Base-by-base conservation (phyloP, 1,140 invertebrate genomes). In the Venustaconcha ellipsiformis region DNA sequence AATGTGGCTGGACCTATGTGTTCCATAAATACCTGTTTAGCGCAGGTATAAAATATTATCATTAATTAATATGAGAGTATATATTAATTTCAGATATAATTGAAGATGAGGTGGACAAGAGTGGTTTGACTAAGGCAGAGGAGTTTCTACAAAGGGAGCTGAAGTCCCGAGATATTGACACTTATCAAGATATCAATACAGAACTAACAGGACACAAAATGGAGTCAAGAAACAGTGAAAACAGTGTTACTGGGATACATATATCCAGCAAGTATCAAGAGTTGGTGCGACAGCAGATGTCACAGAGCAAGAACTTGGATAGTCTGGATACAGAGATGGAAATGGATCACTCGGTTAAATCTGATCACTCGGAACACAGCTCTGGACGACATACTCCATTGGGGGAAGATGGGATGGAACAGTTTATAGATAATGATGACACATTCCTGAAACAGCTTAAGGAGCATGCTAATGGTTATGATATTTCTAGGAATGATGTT, bases 331-430 rank as follows among this genome's bases (percentile, higher is more conserved):
- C 55, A 17, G 72, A 74, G 13, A 57, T 26, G 57, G 73, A 67
- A 26, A 17, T n/a, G 17, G 17, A 56, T 70, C 23, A 48, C 18
- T 55, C 55, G 18, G 17, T 48, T n/a, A 71, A 72, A 48, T 57
- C 62, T 5, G 75, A 76, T 48, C 56, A 23, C 20, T 20, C 37
- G 14, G 75, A 77, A 57, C 48, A 72, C 14, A 66, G 57, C 55
- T 63, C 73, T 57, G 79, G 76, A 48, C 67, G 84, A 8, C 72
- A 78, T 20, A 85, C 80, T 15, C 84, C 84, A 20, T 75, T 85
- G 18, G 84, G 84, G 14, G 81, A 80, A 67, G 79, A 80, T 64
- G 78, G 75, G 1, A 57, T 66, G 0, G 79, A 82, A 65, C 74
- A 78, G n/a, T 82, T 75, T 62, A 74, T 80, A 60, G 81, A 82